These are phyloP conservation scores for Drosophila setosimentum DNA, from an alignment of 2,888 invertebrate genomes.

Conservation along the genomic window DNA sequence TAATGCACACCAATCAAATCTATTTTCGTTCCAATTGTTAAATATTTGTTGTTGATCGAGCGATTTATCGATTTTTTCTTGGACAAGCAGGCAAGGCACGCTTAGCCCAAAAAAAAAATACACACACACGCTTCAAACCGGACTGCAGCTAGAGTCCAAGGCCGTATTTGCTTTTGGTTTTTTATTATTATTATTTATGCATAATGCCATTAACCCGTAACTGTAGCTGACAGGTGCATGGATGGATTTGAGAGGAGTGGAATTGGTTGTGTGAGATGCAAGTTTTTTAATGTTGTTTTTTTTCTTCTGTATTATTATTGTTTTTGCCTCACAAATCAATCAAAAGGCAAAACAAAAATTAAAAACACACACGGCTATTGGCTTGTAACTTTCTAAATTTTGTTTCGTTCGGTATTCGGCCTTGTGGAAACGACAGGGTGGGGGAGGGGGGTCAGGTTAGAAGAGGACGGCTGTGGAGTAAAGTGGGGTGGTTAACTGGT, in stretches of 20 bases:
- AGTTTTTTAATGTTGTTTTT: neutral
- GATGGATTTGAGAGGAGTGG: neutral
- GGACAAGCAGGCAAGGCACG: neutral
- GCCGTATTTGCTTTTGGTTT: neutral
- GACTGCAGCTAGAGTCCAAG: conserved; percentile 30
- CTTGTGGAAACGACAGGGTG: neutral
- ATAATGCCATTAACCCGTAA: conserved; percentile 7
- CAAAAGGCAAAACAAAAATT: neutral
- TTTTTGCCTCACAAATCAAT: neutral
- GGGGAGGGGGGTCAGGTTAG: neutral
- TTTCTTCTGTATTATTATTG: neutral
- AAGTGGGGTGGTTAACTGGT: conserved; percentile 42
- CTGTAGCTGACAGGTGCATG: neutral
- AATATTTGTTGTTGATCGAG: neutral
- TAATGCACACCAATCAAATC: conserved; percentile 30
- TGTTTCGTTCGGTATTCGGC: neutral
- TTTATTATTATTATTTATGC: neutral
- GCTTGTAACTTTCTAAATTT: conserved; percentile 11
- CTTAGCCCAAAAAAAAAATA: neutral
- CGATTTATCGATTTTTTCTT: conserved; percentile 4
- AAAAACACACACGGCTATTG: neutral
- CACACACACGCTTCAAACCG: conserved; percentile 1
- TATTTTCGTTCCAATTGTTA: conserved; percentile 55
- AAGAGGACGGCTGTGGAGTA: neutral
- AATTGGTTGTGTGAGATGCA: neutral